These are phyloP conservation scores for Araneus ventricosus DNA, from an alignment of 1,140 invertebrate species.

Conservation along the genomic window DNA sequence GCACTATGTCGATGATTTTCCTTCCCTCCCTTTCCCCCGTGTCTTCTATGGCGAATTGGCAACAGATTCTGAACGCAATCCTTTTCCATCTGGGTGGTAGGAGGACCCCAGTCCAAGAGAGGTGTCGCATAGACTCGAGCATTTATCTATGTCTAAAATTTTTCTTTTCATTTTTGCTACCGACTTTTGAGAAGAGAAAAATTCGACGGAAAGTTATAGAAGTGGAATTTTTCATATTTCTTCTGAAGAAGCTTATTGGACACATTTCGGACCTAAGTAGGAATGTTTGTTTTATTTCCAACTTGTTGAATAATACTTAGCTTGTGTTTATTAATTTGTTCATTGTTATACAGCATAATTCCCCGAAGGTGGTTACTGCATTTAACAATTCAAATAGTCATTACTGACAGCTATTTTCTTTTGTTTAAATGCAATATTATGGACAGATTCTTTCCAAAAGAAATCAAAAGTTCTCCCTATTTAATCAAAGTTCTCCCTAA, in stretches of 20 bases:
- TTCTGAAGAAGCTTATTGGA: neutral
- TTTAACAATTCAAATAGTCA: too few relatives aligned
- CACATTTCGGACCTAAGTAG: too few relatives aligned
- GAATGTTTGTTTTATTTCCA: too few relatives aligned
- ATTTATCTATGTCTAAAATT: slow-evolving; percentile 11
- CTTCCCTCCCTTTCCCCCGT: neutral
- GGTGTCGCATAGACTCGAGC: neutral
- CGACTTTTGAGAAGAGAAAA: neutral
- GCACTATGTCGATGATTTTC: neutral
- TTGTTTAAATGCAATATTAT: too few relatives aligned
- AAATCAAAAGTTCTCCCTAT: too few relatives aligned
- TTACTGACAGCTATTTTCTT: too few relatives aligned
- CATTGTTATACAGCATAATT: too few relatives aligned
- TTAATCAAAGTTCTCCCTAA: too few relatives aligned
- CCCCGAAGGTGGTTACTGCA: too few relatives aligned
- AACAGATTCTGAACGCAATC: neutral
- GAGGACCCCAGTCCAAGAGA: neutral
- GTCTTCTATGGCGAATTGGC: neutral
- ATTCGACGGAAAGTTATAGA: neutral
- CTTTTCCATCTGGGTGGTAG: neutral
- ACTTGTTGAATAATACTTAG: too few relatives aligned
- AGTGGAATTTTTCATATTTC: neutral
- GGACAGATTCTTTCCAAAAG: too few relatives aligned
- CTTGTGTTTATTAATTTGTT: too few relatives aligned
- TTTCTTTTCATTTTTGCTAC: neutral